Evolutionary conservation across 92 coral and sea anemone species (phyloP), one percentile per base, ranked within the genome.

Genomic region (Epizoanthus illoricatus): DNA sequence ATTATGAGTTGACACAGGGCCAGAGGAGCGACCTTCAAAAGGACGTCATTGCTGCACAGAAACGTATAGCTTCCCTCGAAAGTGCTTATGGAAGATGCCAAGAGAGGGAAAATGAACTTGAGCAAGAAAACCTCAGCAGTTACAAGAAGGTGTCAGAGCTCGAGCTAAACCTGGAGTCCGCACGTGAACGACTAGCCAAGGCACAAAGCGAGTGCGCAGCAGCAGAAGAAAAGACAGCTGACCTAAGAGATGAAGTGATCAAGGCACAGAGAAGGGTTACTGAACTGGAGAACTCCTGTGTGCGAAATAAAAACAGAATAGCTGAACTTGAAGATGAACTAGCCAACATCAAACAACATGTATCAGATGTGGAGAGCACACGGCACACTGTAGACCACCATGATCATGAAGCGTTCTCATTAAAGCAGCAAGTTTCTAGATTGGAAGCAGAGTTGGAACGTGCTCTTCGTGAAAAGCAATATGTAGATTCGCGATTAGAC

Each of bases 201-300:
- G 52, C 78, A 61, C 89, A 84, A 42, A 62, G 65, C 17, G 76
- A 74, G 63, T 86, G 76, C 17, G 87, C 64, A 58, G 81, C 59
- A 16, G 79, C 83, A 66, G 97, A 93, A 45, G 85, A 85, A 64
- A 86, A 89, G 80, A 71, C 84, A 24, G 68, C 86, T 7, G 80
- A 63, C 47, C 73, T 92, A 13, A 87, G 80, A 73, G 84, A 82
- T n/a, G 97, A 94, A 79, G 75, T 86, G 64, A 81, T 86, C 3
- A 89, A 85, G 16, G 84, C 90, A 13, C 95, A 91, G 45, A 90
- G 81, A 66, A 93, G 79, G 80, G 72, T 91, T 45, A 72, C 76
- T 12, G 98, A 93, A 57, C 81, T 91, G 62, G 98, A 96, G 65
- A 90, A 84, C 0, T 61, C 65, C 20, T 74, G 94, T 70, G 90